Conservation (phyloP, 2,113 vertebrate genomes). For the Caranx melampygus region DNA sequence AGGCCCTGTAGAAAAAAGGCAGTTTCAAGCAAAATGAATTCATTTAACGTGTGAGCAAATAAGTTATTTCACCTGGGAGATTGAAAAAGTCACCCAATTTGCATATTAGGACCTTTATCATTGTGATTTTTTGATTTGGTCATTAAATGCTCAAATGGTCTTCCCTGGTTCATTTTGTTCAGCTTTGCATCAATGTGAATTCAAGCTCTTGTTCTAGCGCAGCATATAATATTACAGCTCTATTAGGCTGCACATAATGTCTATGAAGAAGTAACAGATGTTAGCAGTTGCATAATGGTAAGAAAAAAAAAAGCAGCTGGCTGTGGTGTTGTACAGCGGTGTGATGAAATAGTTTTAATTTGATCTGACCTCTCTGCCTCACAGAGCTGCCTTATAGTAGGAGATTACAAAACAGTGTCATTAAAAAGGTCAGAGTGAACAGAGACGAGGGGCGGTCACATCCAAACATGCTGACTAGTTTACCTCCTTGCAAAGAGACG, state of each 20-base stretch:
- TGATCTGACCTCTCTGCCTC: slow-evolving; percentile 68
- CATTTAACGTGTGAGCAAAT: slow-evolving; percentile 63
- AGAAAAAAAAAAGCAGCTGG: slow-evolving; percentile 42
- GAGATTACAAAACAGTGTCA: slow-evolving; percentile 46
- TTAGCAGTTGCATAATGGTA: slow-evolving; percentile 75
- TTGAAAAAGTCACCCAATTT: slow-evolving; percentile 54
- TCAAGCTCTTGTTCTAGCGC: slow-evolving; percentile 40
- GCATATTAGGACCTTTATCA: slow-evolving; percentile 47
- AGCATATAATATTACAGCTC: slow-evolving; percentile 50
- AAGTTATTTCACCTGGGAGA: slow-evolving; percentile 57
- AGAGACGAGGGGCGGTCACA: slow-evolving; percentile 5
- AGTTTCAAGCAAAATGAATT: slow-evolving; percentile 74
- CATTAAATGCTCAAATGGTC: slow-evolving; percentile 41
- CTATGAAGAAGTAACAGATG: slow-evolving; percentile 76
- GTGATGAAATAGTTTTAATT: slow-evolving; percentile 79
- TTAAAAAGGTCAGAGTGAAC: slow-evolving; percentile 36
- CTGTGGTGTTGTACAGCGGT: slow-evolving; percentile 60
- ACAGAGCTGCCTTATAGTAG: slow-evolving; percentile 44
- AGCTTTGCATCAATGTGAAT: slow-evolving; percentile 53
- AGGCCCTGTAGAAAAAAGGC: slow-evolving; percentile 63
- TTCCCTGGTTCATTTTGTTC: slow-evolving; percentile 6
- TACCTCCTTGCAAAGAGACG: background rate
- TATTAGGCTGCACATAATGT: slow-evolving; percentile 57
- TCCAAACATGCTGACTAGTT: background rate
- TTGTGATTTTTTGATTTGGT: slow-evolving; percentile 48